Conservation (phyloP, 2,113 vertebrate genomes). For the Semnornis frantzii region DNA sequence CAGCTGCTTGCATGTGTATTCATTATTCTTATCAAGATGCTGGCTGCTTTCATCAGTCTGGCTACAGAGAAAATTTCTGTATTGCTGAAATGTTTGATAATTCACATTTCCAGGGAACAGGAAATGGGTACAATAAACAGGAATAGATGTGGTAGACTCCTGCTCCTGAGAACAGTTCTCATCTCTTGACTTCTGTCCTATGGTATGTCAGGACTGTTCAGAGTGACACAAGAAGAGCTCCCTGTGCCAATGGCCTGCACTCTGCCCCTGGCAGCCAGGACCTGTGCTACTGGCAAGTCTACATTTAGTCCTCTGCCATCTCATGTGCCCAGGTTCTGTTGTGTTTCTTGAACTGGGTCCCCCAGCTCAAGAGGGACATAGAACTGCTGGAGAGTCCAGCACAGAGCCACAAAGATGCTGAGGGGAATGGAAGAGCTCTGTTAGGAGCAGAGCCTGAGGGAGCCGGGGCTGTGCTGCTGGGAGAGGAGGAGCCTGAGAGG, state of each 20-base stretch:
- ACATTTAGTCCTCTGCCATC: neutral
- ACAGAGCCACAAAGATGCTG: too few species aligned
- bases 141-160: neutral
- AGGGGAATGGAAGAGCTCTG: too few species aligned
- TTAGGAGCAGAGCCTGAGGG: too few species aligned
- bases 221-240: neutral
- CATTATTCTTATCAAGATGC: neutral
- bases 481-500: too few species aligned
- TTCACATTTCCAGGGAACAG: neutral
- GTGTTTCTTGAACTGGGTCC: too few species aligned
- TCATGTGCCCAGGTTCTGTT: too few species aligned
- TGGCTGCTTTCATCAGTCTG: neutral
- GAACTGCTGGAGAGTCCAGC: too few species aligned
- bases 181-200: neutral
- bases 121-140: neutral
- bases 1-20: neutral
- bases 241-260: neutral
- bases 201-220: neutral
- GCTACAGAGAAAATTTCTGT: neutral
- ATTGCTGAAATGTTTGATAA: conserved; percentile 5
- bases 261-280: neutral
- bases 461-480: too few species aligned
- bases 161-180: neutral
- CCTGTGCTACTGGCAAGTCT: neutral
- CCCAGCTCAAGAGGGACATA: too few species aligned